Evolutionary conservation across 1,140 invertebrate genomes (phyloP).

Genomic region (Euborellia annulipes): DNA sequence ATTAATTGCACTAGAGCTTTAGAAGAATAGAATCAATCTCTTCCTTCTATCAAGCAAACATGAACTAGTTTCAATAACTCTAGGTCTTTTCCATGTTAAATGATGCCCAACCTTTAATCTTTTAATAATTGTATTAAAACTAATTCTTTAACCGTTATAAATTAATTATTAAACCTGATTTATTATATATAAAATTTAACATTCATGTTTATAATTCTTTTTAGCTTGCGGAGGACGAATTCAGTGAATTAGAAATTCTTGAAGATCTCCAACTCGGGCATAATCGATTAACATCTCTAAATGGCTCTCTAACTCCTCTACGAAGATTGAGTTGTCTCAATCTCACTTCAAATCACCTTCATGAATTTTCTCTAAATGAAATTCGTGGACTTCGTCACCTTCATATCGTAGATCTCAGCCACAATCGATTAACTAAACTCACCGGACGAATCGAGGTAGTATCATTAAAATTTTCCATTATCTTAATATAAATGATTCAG

Average conservation of each 20-base stretch:
- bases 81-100: too few relatives aligned
- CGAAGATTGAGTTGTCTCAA: conserved; percentile 48
- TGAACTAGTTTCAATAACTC: too few relatives aligned
- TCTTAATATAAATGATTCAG: background rate
- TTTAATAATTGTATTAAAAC: too few relatives aligned
- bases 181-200: too few relatives aligned
- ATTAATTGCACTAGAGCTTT: too few relatives aligned
- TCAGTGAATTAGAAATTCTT: conserved; percentile 44
- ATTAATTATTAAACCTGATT: too few relatives aligned
- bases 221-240: conserved; percentile 56
- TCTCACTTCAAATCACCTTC: conserved; percentile 54
- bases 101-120: too few relatives aligned
- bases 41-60: too few relatives aligned
- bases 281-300: conserved; percentile 47
- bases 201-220: too few relatives aligned
- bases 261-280: conserved; percentile 48
- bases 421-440: conserved; percentile 51
- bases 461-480: conserved; percentile 10
- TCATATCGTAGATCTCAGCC: conserved; percentile 50
- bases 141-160: too few relatives aligned
- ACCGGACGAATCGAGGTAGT: conserved; percentile 48
- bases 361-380: conserved; percentile 59
- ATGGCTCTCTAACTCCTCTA: conserved; percentile 43
- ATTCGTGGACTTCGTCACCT: conserved; percentile 50
- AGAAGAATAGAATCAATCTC: too few relatives aligned